Percentiles rank a stretch among this genome's conserved stretches.
phyloP scores from a whole-genome alignment of 2,888 invertebrate genomes.

The Pristionchus japonicus region DNA sequence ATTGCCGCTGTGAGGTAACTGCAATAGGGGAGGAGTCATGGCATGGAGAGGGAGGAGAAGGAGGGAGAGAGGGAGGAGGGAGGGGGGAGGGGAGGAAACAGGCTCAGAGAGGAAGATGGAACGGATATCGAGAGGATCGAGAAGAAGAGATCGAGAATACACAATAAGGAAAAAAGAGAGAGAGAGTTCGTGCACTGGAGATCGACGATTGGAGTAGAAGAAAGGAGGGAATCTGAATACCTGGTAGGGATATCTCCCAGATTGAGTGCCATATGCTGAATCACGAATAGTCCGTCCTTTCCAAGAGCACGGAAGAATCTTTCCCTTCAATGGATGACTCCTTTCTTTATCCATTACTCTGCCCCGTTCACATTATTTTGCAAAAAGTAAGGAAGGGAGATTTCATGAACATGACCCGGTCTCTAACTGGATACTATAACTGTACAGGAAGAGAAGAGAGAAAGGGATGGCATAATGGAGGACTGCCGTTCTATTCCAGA shows the following conservation, averaged over 20 bases:
- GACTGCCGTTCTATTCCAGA: not conserved
- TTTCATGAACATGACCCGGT: not conserved
- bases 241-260: constrained; percentile 73
- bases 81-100: not conserved
- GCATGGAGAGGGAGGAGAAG: not conserved
- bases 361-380: not conserved
- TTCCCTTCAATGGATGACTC: not conserved
- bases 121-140: constrained; percentile 19
- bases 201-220: not conserved
- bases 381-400: not conserved
- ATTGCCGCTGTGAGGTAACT: constrained; percentile 70
- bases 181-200: not conserved
- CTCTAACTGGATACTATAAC: not conserved
- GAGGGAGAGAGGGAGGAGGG: not conserved
- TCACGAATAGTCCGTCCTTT: constrained; percentile 70
- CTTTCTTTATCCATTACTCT: not conserved
- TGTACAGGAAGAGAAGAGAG: not conserved
- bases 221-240: too few species aligned
- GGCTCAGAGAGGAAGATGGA: not conserved
- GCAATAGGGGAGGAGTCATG: constrained; percentile 41
- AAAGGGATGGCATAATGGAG: not conserved
- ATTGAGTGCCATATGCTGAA: constrained; percentile 72
- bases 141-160: not conserved
- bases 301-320: constrained; percentile 63
- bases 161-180: not conserved